phyloP scores from a whole-genome alignment of 2,113 vertebrate species.

The Tor tambroides region DNA sequence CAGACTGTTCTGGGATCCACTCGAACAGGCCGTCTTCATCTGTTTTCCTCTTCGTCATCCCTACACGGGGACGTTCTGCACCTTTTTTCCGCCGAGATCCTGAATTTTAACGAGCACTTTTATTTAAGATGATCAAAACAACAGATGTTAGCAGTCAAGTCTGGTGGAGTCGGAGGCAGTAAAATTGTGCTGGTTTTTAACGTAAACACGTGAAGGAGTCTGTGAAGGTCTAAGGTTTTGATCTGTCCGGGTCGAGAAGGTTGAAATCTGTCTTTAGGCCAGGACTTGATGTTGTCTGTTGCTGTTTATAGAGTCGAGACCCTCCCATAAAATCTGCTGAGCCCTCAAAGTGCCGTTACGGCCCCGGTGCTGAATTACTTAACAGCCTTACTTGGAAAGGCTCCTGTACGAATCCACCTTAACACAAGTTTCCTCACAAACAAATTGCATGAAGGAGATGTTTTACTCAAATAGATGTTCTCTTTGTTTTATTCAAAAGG shows the following conservation, averaged over 20 bases:
- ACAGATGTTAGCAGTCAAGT: conserved; percentile 47
- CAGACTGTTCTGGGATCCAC: conserved; percentile 20
- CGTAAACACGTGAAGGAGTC: background rate
- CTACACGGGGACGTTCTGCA: background rate
- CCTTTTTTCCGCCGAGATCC: background rate
- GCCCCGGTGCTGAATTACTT: conserved; percentile 65
- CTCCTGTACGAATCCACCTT: conserved; percentile 41
- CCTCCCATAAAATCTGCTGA: conserved; percentile 70
- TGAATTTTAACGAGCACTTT: conserved; percentile 41
- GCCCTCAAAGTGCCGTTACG: conserved; percentile 63
- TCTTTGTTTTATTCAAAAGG: background rate
- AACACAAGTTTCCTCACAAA: conserved; percentile 21
- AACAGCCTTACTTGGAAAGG: conserved; percentile 60
- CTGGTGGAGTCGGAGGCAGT: background rate
- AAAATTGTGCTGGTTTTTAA: background rate
- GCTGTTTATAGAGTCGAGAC: conserved; percentile 70
- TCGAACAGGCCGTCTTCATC: conserved; percentile 5
- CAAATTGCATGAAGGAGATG: background rate
- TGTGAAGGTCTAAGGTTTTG: background rate
- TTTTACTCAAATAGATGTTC: background rate
- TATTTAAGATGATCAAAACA: conserved; percentile 48
- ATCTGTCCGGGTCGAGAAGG: background rate
- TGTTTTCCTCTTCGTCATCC: conserved; percentile 38
- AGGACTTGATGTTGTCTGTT: conserved; percentile 57
- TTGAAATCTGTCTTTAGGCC: conserved; percentile 48